These are phyloP conservation scores for Diloba caeruleocephala DNA, from an alignment of 2,888 invertebrate genomes.

Conservation along the genomic window DNA sequence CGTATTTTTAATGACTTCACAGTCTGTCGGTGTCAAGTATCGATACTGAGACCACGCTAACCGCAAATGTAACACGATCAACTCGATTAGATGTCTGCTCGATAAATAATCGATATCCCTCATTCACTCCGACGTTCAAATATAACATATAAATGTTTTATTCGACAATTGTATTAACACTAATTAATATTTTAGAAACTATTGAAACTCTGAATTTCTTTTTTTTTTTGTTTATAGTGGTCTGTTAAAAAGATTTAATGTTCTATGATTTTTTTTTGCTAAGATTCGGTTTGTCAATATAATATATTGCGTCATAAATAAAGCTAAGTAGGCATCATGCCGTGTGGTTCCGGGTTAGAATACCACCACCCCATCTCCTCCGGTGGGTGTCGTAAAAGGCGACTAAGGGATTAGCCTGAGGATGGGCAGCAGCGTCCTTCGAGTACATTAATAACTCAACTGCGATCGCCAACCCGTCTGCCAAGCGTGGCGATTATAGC, in stretches of 20 bases:
- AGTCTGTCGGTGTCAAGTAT: constrained; percentile 23
- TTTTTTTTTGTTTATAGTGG: not conserved
- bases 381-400: too few species aligned
- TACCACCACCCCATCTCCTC: too few species aligned
- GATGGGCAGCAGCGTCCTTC: too few species aligned
- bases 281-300: too few species aligned
- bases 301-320: too few species aligned
- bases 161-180: constrained; percentile 17
- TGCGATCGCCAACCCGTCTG: too few species aligned
- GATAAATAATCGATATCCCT: constrained; percentile 68
- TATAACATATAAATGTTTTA: constrained; percentile 43
- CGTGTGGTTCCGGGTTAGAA: too few species aligned
- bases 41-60: constrained; percentile 59
- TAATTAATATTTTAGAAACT: constrained; percentile 6
- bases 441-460: too few species aligned
- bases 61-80: constrained; percentile 70
- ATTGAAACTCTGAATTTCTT: not conserved
- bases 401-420: too few species aligned
- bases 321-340: too few species aligned
- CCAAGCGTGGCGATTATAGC: too few species aligned
- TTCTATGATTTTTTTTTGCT: too few species aligned
- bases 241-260: not conserved
- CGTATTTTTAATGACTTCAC: constrained; percentile 45
- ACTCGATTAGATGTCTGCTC: constrained; percentile 60
- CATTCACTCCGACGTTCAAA: constrained; percentile 38